phyloP scores from a whole-genome alignment of 2,113 vertebrate species.

The Rafetus swinhoei region DNA sequence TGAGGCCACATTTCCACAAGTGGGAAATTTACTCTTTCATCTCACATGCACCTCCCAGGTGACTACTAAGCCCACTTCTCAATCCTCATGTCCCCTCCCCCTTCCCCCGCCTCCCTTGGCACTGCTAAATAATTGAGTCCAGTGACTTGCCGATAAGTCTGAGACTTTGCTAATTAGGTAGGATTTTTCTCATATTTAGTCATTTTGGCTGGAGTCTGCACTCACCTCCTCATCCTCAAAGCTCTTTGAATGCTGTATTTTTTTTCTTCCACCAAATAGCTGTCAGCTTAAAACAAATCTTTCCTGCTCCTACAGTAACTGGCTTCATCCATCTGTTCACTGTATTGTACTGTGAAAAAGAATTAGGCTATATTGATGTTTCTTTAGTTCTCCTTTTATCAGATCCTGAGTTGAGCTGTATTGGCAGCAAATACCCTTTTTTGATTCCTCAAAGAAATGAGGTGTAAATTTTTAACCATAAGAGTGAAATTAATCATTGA shows the following conservation, averaged over 20 bases:
- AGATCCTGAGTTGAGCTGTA: not conserved
- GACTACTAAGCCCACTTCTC: not conserved
- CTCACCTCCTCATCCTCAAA: not conserved
- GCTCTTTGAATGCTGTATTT: accelerated
- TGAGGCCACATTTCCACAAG: not conserved
- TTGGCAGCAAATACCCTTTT: not conserved
- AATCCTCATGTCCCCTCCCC: not conserved
- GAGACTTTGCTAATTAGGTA: not conserved
- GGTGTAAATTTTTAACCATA: too few species aligned
- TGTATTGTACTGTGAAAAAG: not conserved
- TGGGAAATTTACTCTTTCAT: not conserved
- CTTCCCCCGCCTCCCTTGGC: too few species aligned
- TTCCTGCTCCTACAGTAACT: not conserved
- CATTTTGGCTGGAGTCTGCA: too few species aligned
- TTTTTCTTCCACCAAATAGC: not conserved
- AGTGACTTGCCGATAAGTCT: not conserved
- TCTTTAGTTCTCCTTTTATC: not conserved
- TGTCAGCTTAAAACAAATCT: not conserved
- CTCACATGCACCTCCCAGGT: not conserved
- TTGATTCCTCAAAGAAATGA: not conserved
- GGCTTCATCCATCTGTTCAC: not conserved
- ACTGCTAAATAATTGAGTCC: not conserved
- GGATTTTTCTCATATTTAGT: not conserved
- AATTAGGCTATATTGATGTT: not conserved
- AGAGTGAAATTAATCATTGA: not conserved